These are phyloP conservation scores for Pithys albifrons DNA, from an alignment of 2,113 vertebrate species.

Conservation along the genomic window DNA sequence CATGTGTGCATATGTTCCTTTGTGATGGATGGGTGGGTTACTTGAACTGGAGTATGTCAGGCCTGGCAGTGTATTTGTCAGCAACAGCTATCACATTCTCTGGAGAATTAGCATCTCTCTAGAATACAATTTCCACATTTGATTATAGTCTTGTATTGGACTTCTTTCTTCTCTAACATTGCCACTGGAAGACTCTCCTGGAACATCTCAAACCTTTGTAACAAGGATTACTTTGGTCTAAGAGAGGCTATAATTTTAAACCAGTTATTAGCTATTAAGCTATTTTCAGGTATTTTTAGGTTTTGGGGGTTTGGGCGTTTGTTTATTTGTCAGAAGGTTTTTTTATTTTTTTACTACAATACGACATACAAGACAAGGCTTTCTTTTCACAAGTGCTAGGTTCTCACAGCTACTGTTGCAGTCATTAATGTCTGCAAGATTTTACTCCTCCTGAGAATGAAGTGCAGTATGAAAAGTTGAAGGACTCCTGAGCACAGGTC, in stretches of 20 bases:
- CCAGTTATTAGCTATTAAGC: neutral
- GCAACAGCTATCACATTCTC: neutral
- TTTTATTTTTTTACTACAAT: neutral
- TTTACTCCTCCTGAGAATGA: neutral
- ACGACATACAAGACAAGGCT: neutral
- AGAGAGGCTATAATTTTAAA: neutral
- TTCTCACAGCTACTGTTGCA: neutral
- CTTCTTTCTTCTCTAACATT: neutral
- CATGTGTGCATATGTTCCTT: fast-evolving
- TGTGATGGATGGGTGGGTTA: neutral
- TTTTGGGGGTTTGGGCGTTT: neutral
- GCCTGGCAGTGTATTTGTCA: neutral
- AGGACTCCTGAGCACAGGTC: neutral
- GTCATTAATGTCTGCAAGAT: neutral
- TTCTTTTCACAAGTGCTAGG: neutral
- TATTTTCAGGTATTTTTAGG: neutral
- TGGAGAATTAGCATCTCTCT: neutral
- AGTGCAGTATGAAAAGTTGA: neutral
- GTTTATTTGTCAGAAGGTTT: neutral
- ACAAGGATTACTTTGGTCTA: neutral
- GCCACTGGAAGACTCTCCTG: neutral
- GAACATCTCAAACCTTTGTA: neutral
- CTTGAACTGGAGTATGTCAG: conserved; percentile 28
- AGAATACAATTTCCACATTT: neutral
- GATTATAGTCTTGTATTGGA: neutral